Base-by-base conservation (phyloP, 2,113 vertebrate genomes). In the Protobothrops mucrosquamatus region DNA sequence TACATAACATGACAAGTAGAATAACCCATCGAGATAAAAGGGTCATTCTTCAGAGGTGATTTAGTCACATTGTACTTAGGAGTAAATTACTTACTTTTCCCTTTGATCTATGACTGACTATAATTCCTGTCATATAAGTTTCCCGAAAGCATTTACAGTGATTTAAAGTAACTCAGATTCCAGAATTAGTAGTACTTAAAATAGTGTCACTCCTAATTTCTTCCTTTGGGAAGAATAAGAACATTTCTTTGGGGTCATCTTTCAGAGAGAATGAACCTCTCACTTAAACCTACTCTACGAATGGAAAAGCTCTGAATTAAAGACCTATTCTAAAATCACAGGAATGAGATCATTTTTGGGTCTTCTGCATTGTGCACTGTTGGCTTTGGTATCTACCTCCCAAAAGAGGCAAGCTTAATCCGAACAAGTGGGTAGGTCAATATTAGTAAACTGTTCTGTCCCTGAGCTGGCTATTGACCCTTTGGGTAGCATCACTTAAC, bases 1-100 rank as follows among this genome's bases (percentile, higher is more conserved):
- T 89, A 85, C 22, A 91, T 93, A 34, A 90, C 57, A 56, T 93
- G 94, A 90, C 91, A 86, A 51, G 93, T 89, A 11, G 85, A 94
- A 48, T 26, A 39, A 92, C 46, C 90, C 15, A 22, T 0, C 0
- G 7, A 94, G 92, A 95, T 48, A 48, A 93, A 61, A 92, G 57
- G 94, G 86, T 46, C 0, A 0, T 87, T 95, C 94, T 88, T 86
- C 48, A 64, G 26, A 48, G 85, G 87, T 94, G 92, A 59, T 95
- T 94, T 61, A 93, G 55, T n/a, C 23, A 48, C 0, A 2, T 81
- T 94, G 86, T 0, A 15, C 54, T 64, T 91, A 89, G 20, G 89
- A 43, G 69, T 85, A 93, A 96, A 94, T 96, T 81, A 91, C 85
- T 51, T 90, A 92, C 95, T 88, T n/a, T 39, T 57, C 92, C 0